Evolutionary conservation across 2,113 vertebrate genomes (phyloP).

Genomic region (Spea bombifrons): DNA sequence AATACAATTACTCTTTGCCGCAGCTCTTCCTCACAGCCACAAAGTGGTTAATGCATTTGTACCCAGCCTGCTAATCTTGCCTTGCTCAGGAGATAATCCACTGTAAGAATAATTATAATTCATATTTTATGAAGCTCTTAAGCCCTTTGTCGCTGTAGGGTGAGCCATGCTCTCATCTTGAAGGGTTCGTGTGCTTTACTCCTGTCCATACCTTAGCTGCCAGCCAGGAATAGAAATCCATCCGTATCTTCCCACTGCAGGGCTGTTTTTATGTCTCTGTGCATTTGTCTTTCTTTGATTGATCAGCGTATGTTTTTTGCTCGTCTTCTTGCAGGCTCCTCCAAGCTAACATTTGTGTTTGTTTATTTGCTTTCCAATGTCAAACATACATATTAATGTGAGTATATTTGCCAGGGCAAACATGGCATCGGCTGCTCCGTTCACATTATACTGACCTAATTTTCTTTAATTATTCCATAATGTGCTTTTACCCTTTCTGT

Average conservation of each 20-base stretch:
- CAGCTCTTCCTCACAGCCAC: neutral
- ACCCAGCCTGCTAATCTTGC: neutral
- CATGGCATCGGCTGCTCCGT: constrained; percentile 14
- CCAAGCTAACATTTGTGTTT: constrained; percentile 39
- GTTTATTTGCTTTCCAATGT: constrained; percentile 38
- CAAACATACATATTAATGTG: constrained; percentile 26
- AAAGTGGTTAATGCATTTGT: neutral
- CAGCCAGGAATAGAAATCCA: neutral
- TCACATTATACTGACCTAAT: neutral
- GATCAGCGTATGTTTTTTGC: constrained; percentile 32
- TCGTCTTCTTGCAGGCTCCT: constrained; percentile 4
- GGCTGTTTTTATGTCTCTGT: constrained; percentile 6
- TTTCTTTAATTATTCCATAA: neutral
- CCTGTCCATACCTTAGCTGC: neutral
- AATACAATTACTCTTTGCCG: neutral
- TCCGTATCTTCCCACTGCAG: constrained; percentile 8
- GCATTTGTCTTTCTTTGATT: constrained; percentile 24
- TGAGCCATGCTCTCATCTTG: neutral
- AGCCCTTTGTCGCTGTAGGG: neutral
- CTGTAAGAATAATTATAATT: neutral
- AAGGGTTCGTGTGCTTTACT: neutral
- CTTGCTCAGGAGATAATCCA: neutral
- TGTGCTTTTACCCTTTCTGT: neutral
- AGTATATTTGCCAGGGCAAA: constrained; percentile 21
- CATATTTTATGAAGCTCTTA: neutral